phyloP scores from a whole-genome alignment of 2,888 invertebrate species.

The Adelphocoris suturalis region DNA sequence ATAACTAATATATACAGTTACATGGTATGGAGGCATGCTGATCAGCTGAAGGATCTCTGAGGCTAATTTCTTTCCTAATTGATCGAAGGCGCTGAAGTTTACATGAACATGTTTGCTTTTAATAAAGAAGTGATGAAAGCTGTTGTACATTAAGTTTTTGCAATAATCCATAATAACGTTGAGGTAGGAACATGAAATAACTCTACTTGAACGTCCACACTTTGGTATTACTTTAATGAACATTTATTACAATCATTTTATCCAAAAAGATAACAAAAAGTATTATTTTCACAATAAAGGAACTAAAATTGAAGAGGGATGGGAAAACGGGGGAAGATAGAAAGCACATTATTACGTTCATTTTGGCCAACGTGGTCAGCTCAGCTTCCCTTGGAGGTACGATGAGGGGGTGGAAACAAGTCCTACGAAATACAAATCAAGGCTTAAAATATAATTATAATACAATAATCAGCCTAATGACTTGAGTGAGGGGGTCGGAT shows the following conservation, averaged over 20 bases:
- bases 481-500: neutral
- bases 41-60: too few relatives aligned
- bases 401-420: neutral
- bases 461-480: conserved; percentile 56
- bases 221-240: conserved; percentile 68
- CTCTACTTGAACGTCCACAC: conserved; percentile 48
- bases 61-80: too few relatives aligned
- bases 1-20: too few relatives aligned
- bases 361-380: conserved; percentile 15
- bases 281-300: conserved; percentile 55
- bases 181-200: neutral
- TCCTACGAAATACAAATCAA: conserved; percentile 43
- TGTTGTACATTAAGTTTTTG: too few relatives aligned
- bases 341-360: conserved; percentile 37
- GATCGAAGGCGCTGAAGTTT: too few relatives aligned
- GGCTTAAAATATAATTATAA: neutral
- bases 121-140: too few relatives aligned
- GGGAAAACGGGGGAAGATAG: conserved; percentile 18
- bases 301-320: conserved; percentile 59
- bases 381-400: conserved; percentile 33
- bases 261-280: conserved; percentile 55
- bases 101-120: too few relatives aligned
- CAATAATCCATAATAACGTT: too few relatives aligned
- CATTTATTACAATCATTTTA: conserved; percentile 68
- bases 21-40: too few relatives aligned